These are phyloP conservation scores for Lasioglossum lativentre DNA, from an alignment of 2,888 invertebrate species.

Conservation along the genomic window DNA sequence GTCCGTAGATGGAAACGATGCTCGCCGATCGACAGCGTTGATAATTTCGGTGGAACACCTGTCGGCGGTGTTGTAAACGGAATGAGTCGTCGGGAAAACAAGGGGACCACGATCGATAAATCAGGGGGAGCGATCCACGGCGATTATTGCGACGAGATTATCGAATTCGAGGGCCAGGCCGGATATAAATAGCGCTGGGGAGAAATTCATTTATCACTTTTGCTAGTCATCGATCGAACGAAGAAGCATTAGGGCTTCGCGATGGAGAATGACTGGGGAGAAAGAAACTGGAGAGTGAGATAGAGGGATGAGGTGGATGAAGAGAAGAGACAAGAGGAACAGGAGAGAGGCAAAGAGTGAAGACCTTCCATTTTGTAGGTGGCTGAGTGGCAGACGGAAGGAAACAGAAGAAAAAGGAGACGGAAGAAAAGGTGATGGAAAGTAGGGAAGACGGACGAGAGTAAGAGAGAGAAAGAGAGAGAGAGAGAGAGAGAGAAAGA, in stretches of 20 bases:
- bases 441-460: constrained; percentile 54
- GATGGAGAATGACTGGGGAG: not conserved
- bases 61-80: not conserved
- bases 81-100: not conserved
- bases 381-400: constrained; percentile 76
- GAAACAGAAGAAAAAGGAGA: constrained; percentile 63
- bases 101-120: constrained; percentile 17
- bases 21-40: not conserved
- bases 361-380: constrained; percentile 75
- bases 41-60: not conserved
- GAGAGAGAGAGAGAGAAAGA: not conserved
- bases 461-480: not conserved
- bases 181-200: constrained; percentile 73
- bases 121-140: constrained; percentile 10
- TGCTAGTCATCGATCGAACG: constrained; percentile 73
- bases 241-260: constrained; percentile 61
- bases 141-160: constrained; percentile 70
- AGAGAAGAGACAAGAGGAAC: constrained; percentile 26
- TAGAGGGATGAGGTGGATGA: constrained; percentile 59
- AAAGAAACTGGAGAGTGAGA: constrained; percentile 30
- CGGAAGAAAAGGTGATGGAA: constrained; percentile 54
- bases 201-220: constrained; percentile 82
- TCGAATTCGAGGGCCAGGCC: constrained; percentile 63
- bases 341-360: constrained; percentile 49
- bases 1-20: not conserved